phyloP scores from a whole-genome alignment of 2,888 invertebrate species.

The Microctonus hyperodae region DNA sequence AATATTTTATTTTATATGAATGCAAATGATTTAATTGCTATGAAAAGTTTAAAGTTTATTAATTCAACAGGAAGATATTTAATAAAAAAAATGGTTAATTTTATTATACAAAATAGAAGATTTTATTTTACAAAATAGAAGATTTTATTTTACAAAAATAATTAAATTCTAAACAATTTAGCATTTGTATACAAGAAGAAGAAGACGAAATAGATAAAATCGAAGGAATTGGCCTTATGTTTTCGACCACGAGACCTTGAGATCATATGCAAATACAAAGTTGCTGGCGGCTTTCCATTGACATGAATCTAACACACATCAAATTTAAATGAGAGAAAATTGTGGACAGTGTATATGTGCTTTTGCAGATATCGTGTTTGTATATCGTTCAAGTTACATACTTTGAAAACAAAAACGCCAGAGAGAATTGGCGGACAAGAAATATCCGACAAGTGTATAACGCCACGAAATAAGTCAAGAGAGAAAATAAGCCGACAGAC shows the following conservation, averaged over 20 bases:
- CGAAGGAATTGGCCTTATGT: background rate
- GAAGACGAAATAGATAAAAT: background rate
- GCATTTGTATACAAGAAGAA: background rate
- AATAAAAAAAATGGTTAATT: too few relatives aligned
- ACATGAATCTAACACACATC: background rate
- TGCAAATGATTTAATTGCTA: too few relatives aligned
- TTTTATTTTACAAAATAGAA: too few relatives aligned
- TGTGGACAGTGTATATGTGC: background rate
- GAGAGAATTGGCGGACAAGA: background rate
- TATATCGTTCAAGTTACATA: background rate
- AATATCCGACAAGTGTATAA: conserved; percentile 7
- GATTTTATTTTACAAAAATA: too few relatives aligned
- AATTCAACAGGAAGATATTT: too few relatives aligned
- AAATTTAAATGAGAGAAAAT: background rate
- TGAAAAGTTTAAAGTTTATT: too few relatives aligned
- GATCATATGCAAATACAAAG: background rate
- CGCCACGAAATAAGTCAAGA: conserved; percentile 14
- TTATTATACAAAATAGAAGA: too few relatives aligned
- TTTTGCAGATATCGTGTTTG: background rate
- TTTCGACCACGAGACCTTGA: background rate
- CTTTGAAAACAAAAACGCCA: background rate
- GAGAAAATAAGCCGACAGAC: conserved; percentile 24
- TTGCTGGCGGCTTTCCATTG: background rate
- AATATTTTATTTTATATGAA: too few relatives aligned
- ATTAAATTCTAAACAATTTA: too few relatives aligned